A percentile compares a stretch with the other conserved stretches of the same genome.
Conservation (phyloP, 2,888 invertebrate species). For the Strigamia crassipes region DNA sequence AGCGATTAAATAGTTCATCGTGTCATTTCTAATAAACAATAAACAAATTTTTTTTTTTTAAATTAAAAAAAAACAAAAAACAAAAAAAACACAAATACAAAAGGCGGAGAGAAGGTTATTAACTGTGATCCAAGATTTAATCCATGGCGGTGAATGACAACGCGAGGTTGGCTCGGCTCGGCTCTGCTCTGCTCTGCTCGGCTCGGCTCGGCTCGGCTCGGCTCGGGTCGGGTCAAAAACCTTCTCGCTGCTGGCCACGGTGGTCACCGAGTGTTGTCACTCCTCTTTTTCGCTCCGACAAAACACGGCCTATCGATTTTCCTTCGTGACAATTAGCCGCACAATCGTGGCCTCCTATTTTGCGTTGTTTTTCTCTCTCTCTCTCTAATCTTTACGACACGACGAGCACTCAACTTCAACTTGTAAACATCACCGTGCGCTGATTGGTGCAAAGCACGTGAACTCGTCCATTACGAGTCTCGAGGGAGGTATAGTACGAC, state of each 20-base stretch:
- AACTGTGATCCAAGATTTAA: too few relatives aligned
- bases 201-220: not conserved
- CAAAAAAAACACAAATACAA: too few relatives aligned
- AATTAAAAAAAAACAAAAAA: too few relatives aligned
- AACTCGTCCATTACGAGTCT: not conserved
- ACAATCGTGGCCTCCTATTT: slow-evolving; percentile 6
- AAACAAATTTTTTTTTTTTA: too few relatives aligned
- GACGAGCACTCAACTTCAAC: slow-evolving; percentile 19
- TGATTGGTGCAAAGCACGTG: not conserved
- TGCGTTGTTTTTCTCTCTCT: slow-evolving; percentile 19
- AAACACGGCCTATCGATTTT: not conserved
- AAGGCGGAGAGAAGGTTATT: not conserved
- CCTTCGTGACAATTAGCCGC: not conserved
- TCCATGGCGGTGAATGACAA: too few relatives aligned
- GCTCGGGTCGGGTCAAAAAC: not conserved
- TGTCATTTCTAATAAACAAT: not conserved
- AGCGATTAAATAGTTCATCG: not conserved
- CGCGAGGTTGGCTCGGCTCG: not conserved
- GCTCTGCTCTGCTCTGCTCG: too few relatives aligned
- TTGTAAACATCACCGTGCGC: slow-evolving; percentile 10
- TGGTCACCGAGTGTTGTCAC: too few relatives aligned
- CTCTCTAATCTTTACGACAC: slow-evolving; percentile 28
- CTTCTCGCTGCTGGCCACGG: not conserved
- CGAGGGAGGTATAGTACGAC: not conserved
- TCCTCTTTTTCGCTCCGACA: too few relatives aligned